Evolutionary conservation across 2,888 invertebrate genomes (phyloP), one percentile per base, ranked within the genome.

Genomic region (Ectemnius cavifrons): DNA sequence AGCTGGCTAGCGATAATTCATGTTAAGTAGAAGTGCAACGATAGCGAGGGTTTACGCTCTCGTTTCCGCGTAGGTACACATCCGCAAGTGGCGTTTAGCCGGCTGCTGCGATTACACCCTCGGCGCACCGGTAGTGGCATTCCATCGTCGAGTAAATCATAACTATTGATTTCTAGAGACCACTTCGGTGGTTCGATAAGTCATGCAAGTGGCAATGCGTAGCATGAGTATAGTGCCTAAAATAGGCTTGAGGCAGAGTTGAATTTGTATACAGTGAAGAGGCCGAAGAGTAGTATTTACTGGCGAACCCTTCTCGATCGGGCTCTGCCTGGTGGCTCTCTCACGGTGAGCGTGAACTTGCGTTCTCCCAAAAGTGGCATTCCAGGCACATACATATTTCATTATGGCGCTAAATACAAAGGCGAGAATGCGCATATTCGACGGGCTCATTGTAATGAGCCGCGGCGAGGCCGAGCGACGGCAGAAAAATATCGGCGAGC

Each of bases 1-100:
- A 70, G 64, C 56, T n/a, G 16, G 62, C 27, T 18, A 62, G 69
- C 77, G 73, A 80, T 80, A 80, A 80, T 75, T 79, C 77, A 75
- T 65, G 69, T 79, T 74, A 77, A 79, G 77, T 67, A 67, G 78
- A 60, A 65, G 78, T 71, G 37, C 71, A 75, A 75, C 70, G 72
- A 71, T 66, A 67, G 56, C 72, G 57, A 37, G 37, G 49, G 71
- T 71, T 69, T 64, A 68, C 68, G 57, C 11, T 61, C 63, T 27
- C 72, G 74, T 73, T 79, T 77, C 78, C 75, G 72, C 64, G 64
- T 75, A 11, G n/a, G 52, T 37, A 69, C 78, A 67, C 63, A 78
- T 72, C 75, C 78, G 71, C 78, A 66, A 62, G 72, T 72, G 37
- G 37, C 37, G 37, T 37, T 37, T 37, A 37, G 20, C 23, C 47